phyloP scores from a whole-genome alignment of 2,113 vertebrate species.

The Pachyramphus minor region DNA sequence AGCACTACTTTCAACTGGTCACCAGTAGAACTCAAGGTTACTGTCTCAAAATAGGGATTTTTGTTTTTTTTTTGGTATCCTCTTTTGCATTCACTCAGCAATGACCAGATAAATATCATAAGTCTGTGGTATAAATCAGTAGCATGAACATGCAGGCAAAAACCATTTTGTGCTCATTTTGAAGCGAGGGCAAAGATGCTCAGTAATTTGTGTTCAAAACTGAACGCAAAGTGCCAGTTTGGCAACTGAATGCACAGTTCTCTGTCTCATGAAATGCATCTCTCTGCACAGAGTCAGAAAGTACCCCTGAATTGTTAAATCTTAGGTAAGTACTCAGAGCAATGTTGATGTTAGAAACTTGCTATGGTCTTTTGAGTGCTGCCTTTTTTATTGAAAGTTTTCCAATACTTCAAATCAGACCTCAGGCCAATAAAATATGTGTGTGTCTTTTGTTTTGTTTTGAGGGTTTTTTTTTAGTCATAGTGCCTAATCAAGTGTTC shows the following conservation, averaged over 20 bases:
- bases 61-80: not conserved
- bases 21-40: not conserved
- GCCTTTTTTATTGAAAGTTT: not conserved
- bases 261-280: not conserved
- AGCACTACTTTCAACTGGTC: not conserved
- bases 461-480: not conserved
- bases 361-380: not conserved
- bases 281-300: not conserved
- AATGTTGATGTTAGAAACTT: not conserved
- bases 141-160: not conserved
- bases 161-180: not conserved
- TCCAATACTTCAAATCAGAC: not conserved
- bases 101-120: not conserved
- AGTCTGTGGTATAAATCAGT: not conserved
- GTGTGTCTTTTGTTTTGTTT: not conserved
- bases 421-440: not conserved
- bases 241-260: not conserved
- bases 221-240: not conserved
- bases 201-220: not conserved
- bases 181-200: not conserved
- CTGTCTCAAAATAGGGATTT: not conserved
- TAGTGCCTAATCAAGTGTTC: not conserved
- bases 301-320: not conserved
- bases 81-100: not conserved
- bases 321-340: not conserved